Evolutionary conservation across 2,113 vertebrate species (phyloP).

Genomic region (Labrus mixtus): DNA sequence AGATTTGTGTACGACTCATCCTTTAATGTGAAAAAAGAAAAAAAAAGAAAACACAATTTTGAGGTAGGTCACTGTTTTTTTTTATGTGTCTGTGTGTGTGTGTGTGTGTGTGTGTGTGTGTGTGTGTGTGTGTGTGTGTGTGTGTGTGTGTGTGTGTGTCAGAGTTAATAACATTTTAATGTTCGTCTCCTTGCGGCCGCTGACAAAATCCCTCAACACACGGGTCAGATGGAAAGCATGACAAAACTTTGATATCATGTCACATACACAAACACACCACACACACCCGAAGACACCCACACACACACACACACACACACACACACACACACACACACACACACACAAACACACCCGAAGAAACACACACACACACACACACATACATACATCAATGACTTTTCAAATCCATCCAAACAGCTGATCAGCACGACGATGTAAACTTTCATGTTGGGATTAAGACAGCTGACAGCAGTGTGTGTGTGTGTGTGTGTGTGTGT

Average conservation of each 20-base stretch:
- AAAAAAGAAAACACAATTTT: no score
- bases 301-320: constrained; percentile 8
- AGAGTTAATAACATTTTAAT: background rate
- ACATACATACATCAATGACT: constrained; percentile 9
- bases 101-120: no score
- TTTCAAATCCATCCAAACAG: constrained; percentile 49
- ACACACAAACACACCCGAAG: background rate
- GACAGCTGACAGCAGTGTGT: constrained; percentile 42
- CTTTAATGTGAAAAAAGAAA: no score
- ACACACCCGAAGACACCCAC: background rate
- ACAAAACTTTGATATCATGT: constrained; percentile 51
- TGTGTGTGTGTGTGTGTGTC: background rate
- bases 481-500: background rate
- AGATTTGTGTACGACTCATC: no score
- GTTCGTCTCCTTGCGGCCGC: constrained; percentile 6
- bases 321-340: constrained; percentile 19
- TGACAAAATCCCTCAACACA: constrained; percentile 31
- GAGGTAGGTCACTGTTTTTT: no score
- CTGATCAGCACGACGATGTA: constrained; percentile 32
- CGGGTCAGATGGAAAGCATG: constrained; percentile 58
- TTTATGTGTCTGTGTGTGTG: no score
- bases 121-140: background rate
- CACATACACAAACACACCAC: constrained; percentile 19
- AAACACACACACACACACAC: constrained; percentile 8
- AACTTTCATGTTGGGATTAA: constrained; percentile 44